Evolutionary conservation across 2,113 vertebrate genomes (phyloP).

Genomic region (Rhombomys opimus): DNA sequence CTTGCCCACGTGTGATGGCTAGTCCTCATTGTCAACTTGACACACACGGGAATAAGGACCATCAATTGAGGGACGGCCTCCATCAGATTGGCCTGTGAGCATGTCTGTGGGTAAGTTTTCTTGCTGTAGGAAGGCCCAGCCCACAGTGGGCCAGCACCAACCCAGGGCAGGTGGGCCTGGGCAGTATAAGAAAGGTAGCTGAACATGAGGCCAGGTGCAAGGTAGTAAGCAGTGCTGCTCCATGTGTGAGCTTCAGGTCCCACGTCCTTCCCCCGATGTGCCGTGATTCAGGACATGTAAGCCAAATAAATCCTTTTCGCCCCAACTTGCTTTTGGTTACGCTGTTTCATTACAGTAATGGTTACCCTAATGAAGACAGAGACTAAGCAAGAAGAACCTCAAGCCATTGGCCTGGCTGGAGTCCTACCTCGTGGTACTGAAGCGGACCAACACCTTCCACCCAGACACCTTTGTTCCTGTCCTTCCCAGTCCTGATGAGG

Average conservation of each 20-base stretch:
- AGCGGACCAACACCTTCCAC: too few relatives aligned
- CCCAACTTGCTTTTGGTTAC: background rate
- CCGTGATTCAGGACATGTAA: background rate
- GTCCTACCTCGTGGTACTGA: background rate
- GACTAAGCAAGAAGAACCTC: conserved; percentile 14
- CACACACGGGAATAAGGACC: background rate
- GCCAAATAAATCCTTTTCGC: background rate
- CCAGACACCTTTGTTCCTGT: background rate
- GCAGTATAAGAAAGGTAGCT: background rate
- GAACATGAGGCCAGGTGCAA: background rate
- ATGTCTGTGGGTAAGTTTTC: background rate
- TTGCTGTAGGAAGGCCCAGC: background rate
- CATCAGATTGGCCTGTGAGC: background rate
- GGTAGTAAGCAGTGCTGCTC: background rate
- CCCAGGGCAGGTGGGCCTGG: background rate
- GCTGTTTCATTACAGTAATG: background rate
- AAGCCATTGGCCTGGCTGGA: background rate
- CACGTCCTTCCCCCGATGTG: background rate
- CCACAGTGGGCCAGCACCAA: background rate
- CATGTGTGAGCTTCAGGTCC: background rate
- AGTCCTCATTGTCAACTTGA: background rate
- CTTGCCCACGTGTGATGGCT: background rate
- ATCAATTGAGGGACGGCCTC: background rate
- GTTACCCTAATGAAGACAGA: background rate
- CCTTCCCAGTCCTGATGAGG: background rate